Evolutionary conservation across 2,888 invertebrate species (phyloP), one percentile per base, ranked within the genome.

Genomic region (Spicauda simplicius): DNA sequence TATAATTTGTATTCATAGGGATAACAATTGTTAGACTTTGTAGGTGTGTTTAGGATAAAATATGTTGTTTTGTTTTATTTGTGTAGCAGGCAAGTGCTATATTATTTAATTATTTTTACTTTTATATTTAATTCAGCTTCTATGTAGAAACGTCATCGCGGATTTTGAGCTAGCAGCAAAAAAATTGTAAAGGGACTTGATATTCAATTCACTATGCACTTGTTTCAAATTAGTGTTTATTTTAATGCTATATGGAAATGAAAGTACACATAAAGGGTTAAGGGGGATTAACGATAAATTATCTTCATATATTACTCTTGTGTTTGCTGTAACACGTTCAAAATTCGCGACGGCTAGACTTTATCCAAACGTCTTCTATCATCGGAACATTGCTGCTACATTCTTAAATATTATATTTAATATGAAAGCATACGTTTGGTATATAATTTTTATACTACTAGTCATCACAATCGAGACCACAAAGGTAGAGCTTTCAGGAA

Each of bases 11-110:
- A 64, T 53, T 53, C 64, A 14, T 64, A 64, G 64, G 14, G 11
- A 16, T 64, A 64, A 64, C 58, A 58, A 53, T 58, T 64, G 53
- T 64, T 58, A 64, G 64, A 64, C 52, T 58, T 57, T 58, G 52
- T 58, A 64, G 52, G 58, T 14, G 64, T 64, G 64, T 64, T 64
- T 58, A 64, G 58, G 25, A 25, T 4, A 41, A 45, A 64, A 50
- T 37, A 30, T 57, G 25, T 55, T 57, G 19, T 55, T 63, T 64
- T 68, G 50, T 64, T 58, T 58, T 58, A 58, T 53, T 64, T 64
- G 58, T 53, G 41, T 64, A 53, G 53, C 52, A 53, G 41, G 53
- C 41, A 64, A 45, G 41, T 58, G 57, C 57, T 41, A 16, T 58
- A 30, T 58, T 50, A 41, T 59, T 56, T 57, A 61, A 48, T 56